Conservation (phyloP, 2,797 vertebrate species). For the Coregonus suidteri region DNA sequence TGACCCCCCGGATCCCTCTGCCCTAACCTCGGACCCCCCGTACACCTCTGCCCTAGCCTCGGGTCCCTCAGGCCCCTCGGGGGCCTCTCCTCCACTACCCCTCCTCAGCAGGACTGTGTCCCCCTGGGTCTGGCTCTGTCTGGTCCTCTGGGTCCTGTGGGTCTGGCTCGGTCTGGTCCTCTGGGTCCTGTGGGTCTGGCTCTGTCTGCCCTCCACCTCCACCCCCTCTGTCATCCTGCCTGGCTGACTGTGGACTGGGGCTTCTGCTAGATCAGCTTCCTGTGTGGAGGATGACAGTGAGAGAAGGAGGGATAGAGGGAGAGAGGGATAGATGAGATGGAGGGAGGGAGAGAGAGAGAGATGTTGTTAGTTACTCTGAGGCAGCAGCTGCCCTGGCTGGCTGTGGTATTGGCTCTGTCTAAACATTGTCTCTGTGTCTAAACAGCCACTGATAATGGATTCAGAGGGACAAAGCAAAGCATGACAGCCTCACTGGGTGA, state of each 20-base stretch:
- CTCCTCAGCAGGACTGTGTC: background rate
- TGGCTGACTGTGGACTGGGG: background rate
- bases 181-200: background rate
- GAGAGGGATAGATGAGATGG: background rate
- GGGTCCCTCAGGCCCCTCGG: background rate
- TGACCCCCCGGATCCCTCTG: background rate
- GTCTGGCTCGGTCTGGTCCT: slow-evolving; percentile 10
- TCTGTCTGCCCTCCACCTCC: slow-evolving; percentile 16
- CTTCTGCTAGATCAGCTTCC: background rate
- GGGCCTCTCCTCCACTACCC: slow-evolving; percentile 3
- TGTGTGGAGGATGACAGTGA: background rate
- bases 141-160: slow-evolving; percentile 8
- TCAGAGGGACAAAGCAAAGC: background rate
- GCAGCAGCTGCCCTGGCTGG: background rate
- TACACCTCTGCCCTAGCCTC: background rate
- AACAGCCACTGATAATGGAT: background rate
- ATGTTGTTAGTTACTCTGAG: background rate
- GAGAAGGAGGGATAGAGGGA: background rate
- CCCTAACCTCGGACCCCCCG: background rate
- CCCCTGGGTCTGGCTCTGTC: slow-evolving; percentile 5
- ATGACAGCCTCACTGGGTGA: background rate
- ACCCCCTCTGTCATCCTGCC: slow-evolving; percentile 47
- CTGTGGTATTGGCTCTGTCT: background rate
- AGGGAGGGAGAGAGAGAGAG: background rate
- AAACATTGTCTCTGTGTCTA: too few relatives aligned